Percentiles rank a stretch among this genome's conserved stretches.
Evolutionary conservation across 1,140 invertebrate genomes (phyloP).

Genomic region (Diorhabda sublineata): DNA sequence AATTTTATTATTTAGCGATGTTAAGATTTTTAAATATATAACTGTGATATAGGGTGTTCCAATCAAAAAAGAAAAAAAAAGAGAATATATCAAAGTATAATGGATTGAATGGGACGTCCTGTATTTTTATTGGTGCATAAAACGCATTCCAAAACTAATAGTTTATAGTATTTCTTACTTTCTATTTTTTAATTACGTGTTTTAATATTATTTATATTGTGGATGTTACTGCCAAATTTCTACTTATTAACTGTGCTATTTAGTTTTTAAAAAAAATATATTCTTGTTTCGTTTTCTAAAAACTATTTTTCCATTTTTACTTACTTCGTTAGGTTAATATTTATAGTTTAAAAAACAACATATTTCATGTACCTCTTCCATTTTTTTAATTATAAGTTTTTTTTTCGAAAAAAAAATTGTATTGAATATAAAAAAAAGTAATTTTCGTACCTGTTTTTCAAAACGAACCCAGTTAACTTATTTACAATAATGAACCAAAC

Average conservation of each 20-base stretch:
- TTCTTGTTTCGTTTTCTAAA: constrained; percentile 33
- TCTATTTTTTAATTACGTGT: constrained; percentile 23
- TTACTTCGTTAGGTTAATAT: constrained; percentile 26
- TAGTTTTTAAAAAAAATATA: constrained; percentile 21
- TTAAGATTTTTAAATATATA: constrained; percentile 23
- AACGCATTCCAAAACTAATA: constrained; percentile 19
- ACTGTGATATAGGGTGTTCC: constrained; percentile 3
- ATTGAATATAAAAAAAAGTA: too few species aligned
- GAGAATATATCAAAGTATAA: neutral
- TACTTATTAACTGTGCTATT: constrained; percentile 33
- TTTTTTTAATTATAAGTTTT: neutral
- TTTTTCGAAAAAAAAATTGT: too few species aligned
- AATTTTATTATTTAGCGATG: constrained; percentile 24
- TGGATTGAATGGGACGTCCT: neutral
- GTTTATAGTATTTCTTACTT: constrained; percentile 18
- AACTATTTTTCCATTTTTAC: constrained; percentile 37
- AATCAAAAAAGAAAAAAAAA: neutral
- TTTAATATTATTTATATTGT: constrained; percentile 21
- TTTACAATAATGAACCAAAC: too few species aligned
- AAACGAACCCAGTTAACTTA: too few species aligned
- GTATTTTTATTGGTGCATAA: constrained; percentile 16
- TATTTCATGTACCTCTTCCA: constrained; percentile 28
- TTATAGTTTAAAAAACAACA: constrained; percentile 24
- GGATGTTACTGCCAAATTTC: constrained; percentile 37
- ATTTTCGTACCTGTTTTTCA: too few species aligned